These are phyloP conservation scores for Cataglyphis rosenhaueri DNA, from an alignment of 2,888 invertebrate genomes.

Conservation along the genomic window DNA sequence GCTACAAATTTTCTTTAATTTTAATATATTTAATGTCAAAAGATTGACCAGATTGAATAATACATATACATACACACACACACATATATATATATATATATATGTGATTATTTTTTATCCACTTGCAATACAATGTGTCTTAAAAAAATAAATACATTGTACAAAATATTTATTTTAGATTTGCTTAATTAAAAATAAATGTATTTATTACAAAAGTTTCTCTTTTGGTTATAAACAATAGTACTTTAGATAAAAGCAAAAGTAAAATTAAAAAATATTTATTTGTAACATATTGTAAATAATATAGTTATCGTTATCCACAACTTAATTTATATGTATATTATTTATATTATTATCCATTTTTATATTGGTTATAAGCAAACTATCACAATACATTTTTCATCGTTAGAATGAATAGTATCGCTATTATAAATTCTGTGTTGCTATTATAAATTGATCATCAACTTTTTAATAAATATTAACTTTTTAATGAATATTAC, in stretches of 20 bases:
- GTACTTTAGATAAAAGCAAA: neutral
- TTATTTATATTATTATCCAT: neutral
- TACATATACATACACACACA: too few relatives aligned
- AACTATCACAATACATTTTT: constrained; percentile 1
- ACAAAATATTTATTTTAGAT: neutral
- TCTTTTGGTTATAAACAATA: neutral
- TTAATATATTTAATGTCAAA: neutral
- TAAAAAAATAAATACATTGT: neutral
- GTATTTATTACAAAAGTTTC: neutral
- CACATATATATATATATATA: too few relatives aligned
- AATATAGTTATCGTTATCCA: neutral
- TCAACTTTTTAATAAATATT: neutral
- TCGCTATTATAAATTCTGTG: neutral
- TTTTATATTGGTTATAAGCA: neutral
- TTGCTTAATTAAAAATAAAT: neutral
- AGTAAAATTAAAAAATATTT: neutral
- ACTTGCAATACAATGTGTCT: neutral
- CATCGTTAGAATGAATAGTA: neutral
- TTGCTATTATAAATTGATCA: neutral
- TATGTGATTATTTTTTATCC: neutral
- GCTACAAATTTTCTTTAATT: neutral
- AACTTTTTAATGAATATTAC: neutral
- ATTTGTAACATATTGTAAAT: neutral
- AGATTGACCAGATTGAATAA: neutral
- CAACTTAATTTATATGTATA: neutral